Conservation (phyloP, 35 echinoderm and acorn worm species). For the Hemicentrotus pulcherrimus region DNA sequence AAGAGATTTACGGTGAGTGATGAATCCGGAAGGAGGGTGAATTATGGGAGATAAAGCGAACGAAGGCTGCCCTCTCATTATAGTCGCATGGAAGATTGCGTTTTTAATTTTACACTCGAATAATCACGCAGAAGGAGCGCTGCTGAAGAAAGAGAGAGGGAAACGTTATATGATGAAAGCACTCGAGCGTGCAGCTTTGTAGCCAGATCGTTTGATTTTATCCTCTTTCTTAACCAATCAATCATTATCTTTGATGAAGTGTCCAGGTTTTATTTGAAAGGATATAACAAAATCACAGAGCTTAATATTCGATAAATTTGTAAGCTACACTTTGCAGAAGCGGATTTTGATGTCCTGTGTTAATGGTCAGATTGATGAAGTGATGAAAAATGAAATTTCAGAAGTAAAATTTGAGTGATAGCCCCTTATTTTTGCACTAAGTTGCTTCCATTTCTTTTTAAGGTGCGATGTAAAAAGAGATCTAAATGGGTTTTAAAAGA, state of each 20-base stretch:
- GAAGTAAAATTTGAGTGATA: not conserved
- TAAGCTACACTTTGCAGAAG: too few relatives aligned
- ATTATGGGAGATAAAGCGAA: not conserved
- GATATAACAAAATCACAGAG: not conserved
- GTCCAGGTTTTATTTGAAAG: not conserved
- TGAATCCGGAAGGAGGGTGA: not conserved
- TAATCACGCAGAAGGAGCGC: not conserved
- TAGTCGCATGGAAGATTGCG: not conserved
- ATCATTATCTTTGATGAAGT: constrained; percentile 6
- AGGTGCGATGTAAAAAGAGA: not conserved
- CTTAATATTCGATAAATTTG: not conserved
- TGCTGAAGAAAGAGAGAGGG: not conserved
- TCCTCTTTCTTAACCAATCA: not conserved
- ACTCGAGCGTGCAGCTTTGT: not conserved
- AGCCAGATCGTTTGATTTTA: not conserved
- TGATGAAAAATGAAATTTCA: not conserved
- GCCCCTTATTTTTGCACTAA: not conserved
- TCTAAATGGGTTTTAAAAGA: not conserved
- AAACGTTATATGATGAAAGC: not conserved
- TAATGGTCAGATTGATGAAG: not conserved
- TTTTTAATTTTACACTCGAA: constrained; percentile 14
- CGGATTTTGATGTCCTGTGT: too few relatives aligned
- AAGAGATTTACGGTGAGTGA: not conserved
- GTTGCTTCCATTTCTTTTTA: not conserved
- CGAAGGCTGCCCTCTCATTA: not conserved